phyloP scores from a whole-genome alignment of 2,113 vertebrate species.

The Drymodes brunneopygia region DNA sequence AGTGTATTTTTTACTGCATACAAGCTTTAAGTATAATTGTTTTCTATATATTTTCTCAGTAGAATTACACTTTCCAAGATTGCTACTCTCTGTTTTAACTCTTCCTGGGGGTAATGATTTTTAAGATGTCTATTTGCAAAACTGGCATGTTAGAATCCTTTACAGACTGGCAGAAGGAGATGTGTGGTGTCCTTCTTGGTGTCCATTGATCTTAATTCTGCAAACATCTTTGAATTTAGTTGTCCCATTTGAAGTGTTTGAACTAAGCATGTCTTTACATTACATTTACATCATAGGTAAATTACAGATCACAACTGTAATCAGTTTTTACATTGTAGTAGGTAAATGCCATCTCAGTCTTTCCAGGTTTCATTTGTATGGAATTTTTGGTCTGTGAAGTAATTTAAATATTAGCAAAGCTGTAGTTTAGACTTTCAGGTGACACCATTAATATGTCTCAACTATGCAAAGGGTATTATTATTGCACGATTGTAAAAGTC shows the following conservation, averaged over 20 bases:
- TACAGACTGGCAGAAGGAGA: background rate
- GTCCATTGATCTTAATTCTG: background rate
- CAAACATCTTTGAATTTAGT: background rate
- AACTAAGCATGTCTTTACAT: background rate
- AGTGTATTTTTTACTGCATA: background rate
- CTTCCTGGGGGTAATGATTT: background rate
- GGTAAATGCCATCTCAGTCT: background rate
- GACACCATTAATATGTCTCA: background rate
- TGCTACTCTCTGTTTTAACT: background rate
- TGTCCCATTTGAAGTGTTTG: background rate
- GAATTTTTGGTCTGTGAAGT: background rate
- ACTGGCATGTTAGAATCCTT: rapidly evolving
- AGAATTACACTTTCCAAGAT: background rate
- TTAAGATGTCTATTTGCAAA: background rate
- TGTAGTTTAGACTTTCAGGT: background rate
- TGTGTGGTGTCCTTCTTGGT: too few relatives aligned
- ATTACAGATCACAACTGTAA: background rate
- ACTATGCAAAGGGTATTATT: background rate
- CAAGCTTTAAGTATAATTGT: background rate
- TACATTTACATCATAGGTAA: background rate
- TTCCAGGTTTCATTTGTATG: background rate
- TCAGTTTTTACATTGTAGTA: background rate
- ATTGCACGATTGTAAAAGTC: background rate
- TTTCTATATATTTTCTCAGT: background rate
- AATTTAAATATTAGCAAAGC: background rate